Base-by-base conservation (phyloP, 2,888 invertebrate genomes). In the Atherix ibis region DNA sequence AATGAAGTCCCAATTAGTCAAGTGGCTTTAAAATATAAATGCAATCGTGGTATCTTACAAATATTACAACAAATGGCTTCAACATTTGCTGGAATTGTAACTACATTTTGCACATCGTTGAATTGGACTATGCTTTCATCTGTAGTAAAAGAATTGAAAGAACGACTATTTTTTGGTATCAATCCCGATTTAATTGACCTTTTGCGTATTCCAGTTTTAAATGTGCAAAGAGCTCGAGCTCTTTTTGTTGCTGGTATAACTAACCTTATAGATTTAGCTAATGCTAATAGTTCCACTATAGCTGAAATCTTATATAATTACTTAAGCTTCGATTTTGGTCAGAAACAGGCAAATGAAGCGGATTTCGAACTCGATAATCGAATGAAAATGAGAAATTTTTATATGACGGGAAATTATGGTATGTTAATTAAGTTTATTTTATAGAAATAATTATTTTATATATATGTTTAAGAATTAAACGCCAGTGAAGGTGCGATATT, bases 21-120 rank as follows among this genome's bases (percentile, higher is more conserved):
- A 34, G 91, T 92, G 1, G 81, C 87, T n/a, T 53, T 55, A 8
- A 92, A 88, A 56, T 97, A 80, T 54, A 76, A 74, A 46, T 85
- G 87, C 49, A 76, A 79, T 35, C 75, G 92, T 34, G 97, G 97
- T 10, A 73, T 87, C 59, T 63, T 98, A 15, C 97, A 98, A 64
- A 77, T 84, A 37, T 67, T 98, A 18, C 97, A 98, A 59, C 92
- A 94, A 58, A 79, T 84, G 36, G 82, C 95, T 2, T 80, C 95
- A 22, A 89, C 91, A 22, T 95, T 94, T 70, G 92, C 95, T 35
- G 94, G 92, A 36, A 95, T 95, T 83, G 85, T 97, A 2, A 89
- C 92, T 3, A 76, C 85, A n/a, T 97, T 98, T 63, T 91, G 94
- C 58, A 74, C 73, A 41, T 79, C 89, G 34, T 64, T 98, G 9